Conservation (phyloP, 2,888 invertebrate genomes). For the Caenorhabditis sp. region DNA sequence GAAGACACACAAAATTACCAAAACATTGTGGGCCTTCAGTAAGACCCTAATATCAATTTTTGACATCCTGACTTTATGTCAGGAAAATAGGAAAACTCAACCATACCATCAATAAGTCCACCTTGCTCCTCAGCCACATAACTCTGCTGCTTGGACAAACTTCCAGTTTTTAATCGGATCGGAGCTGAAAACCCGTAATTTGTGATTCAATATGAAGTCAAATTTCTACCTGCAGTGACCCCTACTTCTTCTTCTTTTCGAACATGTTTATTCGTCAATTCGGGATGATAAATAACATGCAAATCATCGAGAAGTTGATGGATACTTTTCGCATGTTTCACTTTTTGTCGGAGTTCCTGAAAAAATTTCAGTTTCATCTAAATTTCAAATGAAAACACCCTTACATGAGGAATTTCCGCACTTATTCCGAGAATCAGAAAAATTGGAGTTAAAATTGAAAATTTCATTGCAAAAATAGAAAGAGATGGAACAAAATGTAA, state of each 20-base stretch:
- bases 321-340: slow-evolving; percentile 37
- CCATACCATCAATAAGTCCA: slow-evolving; percentile 19
- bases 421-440: neutral
- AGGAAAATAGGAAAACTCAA: no score
- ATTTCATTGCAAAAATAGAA: neutral
- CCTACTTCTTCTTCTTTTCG: slow-evolving; percentile 25
- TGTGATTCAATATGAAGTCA: neutral
- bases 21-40: no score
- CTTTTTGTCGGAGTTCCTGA: slow-evolving; percentile 23
- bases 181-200: neutral
- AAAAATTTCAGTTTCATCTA: neutral
- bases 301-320: slow-evolving; percentile 25
- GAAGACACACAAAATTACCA: no score
- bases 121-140: neutral
- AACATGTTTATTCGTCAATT: slow-evolving; percentile 35
- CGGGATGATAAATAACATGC: slow-evolving; percentile 44
- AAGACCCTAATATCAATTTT: no score
- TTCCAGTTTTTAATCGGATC: neutral
- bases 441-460: neutral
- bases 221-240: slow-evolving; percentile 2
- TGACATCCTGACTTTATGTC: no score
- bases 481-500: neutral
- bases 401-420: slow-evolving; percentile 18
- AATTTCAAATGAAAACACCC: slow-evolving; percentile 5
- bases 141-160: neutral